phyloP scores from a whole-genome alignment of 2,888 invertebrate genomes.

The Theristus sp. region DNA sequence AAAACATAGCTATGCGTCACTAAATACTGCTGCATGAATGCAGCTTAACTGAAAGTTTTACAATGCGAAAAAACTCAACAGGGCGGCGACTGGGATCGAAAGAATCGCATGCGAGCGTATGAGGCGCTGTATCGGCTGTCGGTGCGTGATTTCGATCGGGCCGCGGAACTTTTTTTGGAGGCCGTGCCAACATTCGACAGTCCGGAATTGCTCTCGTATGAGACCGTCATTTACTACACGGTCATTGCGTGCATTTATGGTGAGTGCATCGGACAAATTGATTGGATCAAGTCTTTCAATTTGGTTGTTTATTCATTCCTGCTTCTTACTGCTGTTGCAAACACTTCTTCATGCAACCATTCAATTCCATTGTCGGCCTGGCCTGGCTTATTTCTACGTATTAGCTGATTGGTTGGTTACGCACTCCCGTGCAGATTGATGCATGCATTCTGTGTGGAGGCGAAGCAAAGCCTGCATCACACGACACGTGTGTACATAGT shows the following conservation, averaged over 20 bases:
- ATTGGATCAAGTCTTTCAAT: background rate
- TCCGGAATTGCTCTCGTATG: conserved; percentile 94
- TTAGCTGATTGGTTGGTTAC: no score
- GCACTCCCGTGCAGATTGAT: no score
- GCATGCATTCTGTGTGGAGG: no score
- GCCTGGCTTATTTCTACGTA: no score
- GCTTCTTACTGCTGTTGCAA: no score
- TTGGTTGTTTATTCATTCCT: no score
- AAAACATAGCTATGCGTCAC: background rate
- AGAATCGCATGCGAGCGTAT: conserved; percentile 73
- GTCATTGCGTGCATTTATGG: conserved; percentile 65
- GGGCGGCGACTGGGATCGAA: conserved; percentile 96
- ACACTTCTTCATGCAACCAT: no score
- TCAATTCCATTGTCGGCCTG: no score
- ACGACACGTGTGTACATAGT: no score
- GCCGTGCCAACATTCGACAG: conserved; percentile 98
- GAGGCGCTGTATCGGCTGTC: conserved; percentile 86
- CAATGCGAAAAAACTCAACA: conserved; percentile 39
- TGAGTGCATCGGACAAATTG: conserved; percentile 32
- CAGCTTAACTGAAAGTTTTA: conserved; percentile 6
- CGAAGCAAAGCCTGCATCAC: no score
- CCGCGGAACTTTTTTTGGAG: conserved; percentile 82
- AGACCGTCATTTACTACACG: conserved; percentile 58
- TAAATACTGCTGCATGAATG: no score
- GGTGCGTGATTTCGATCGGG: conserved; percentile 82